Base-by-base conservation (phyloP, 2,113 vertebrate species). In the Bufo bufo region DNA sequence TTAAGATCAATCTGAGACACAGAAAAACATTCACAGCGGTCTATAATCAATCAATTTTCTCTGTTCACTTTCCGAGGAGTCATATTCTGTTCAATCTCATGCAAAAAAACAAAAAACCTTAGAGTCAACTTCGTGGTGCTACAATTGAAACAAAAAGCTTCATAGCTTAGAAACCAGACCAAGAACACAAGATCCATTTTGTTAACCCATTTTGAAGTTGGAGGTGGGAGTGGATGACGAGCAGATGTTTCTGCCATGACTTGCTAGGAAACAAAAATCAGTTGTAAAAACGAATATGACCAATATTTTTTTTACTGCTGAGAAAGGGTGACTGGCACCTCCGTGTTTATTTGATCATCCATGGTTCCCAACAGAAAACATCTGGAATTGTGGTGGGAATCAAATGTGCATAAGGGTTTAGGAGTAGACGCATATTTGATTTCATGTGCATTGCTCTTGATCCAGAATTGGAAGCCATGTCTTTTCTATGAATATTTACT, bases 1-100 rank as follows among this genome's bases (percentile, higher is more conserved):
- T 65, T 82, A 65, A 65, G 43, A 65, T 82, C 59, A 82, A 82
- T 82, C 59, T 19, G 59, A 82, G n/a, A 65, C 80, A 82, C 16
- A 82, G 79, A 65, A 82, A 77, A 82, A 65, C 59, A 65, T 82
- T 82, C 45, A 6, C 58, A 47, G n/a, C 1, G 10, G 16, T 82
- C 80, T 47, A 63, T 65, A 82, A 49, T 65, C 52, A 59, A 49
- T 49, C 33, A 47, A 63, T 82, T 49, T 82, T 11, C 59, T 82
- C 58, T 19, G 33, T 45, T 52, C 75, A 54, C 75, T 8, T 59
- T 82, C 43, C 3, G 43, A 47, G 58, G 12, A 82, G 43, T 58
- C 56, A 19, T 49, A 82, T 11, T 82, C 59, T 82, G 33, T 65
- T 59, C 61, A 14, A 7, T n/a, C 77, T 16, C 23, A 58, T 13